phyloP scores from a whole-genome alignment of 1,140 invertebrate genomes.

The Monomorium pharaonis region DNA sequence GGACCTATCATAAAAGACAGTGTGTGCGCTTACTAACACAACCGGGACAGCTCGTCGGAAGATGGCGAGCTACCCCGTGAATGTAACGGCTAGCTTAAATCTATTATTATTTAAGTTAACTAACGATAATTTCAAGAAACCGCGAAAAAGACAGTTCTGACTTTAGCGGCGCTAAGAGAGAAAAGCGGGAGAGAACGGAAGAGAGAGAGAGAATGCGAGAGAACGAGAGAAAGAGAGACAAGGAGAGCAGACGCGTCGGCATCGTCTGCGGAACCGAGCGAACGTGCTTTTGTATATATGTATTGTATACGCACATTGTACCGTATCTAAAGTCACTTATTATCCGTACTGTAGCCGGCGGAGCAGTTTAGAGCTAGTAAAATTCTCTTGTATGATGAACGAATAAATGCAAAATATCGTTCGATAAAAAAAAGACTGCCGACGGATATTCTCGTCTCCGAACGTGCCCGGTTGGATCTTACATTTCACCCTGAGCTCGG shows the following conservation, averaged over 20 bases:
- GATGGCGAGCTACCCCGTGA: constrained; percentile 45
- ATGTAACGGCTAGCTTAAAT: constrained; percentile 75
- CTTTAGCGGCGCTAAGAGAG: constrained; percentile 67
- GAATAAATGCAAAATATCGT: constrained; percentile 81
- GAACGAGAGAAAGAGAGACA: neutral
- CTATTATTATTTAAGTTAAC: constrained; percentile 77
- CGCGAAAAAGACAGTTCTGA: constrained; percentile 77
- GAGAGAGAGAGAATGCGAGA: neutral
- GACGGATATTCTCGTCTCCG: neutral
- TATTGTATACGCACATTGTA: constrained; percentile 82
- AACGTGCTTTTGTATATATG: constrained; percentile 80
- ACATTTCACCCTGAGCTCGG: neutral
- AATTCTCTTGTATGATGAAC: constrained; percentile 80
- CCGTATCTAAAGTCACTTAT: constrained; percentile 74
- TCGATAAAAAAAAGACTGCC: constrained; percentile 68
- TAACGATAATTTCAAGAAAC: constrained; percentile 57
- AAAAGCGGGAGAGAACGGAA: neutral
- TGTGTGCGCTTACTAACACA: constrained; percentile 81
- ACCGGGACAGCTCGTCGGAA: constrained; percentile 49
- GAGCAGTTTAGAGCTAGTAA: constrained; percentile 75
- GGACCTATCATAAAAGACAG: constrained; percentile 80
- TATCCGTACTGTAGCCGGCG: constrained; percentile 76
- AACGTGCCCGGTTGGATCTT: neutral
- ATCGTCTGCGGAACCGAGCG: constrained; percentile 74
- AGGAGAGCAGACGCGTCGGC: constrained; percentile 50